Base-by-base conservation (phyloP, 2,888 invertebrate species). In the Entomobrya multifasciata region DNA sequence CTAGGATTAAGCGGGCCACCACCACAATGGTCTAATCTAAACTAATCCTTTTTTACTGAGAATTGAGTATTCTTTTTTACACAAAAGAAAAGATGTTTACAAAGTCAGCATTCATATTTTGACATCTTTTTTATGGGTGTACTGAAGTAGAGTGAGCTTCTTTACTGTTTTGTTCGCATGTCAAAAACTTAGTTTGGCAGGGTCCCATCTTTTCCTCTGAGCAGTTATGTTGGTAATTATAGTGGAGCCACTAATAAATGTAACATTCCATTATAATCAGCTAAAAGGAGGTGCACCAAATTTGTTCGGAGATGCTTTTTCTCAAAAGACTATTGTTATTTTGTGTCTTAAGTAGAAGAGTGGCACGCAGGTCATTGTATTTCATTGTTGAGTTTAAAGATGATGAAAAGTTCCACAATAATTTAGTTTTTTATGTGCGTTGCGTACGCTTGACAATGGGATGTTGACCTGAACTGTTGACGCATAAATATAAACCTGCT, bases 1-100 rank as follows among this genome's bases (percentile, higher is more conserved):
- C 81, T 60, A 17, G 36, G 55, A 82, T 82, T 82, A 70, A 22
- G 15, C 36, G 17, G 60, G 57, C 17, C 6, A 57, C 1, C 25
- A 62, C 4, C 30, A 62, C 17, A 62, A 36, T 62, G 36, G 62
- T n/a, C 30, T 17, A 62, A 62, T 62, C 36, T 15, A 36, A 62
- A 36, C 36, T 36, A 36, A 36, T 36, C 36, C 36, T 36, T 4
- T n/a, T 36, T 36, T 36, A 36, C 36, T 36, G n/a, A n/a, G n/a
- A n/a, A n/a, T 36, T 36, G 4, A 36, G 4, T 25, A 57, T 22
- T 57, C 1, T 11, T 25, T 2, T 57, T 6, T 57, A 57, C 27
- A 27, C 22, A 27, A 25, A 6, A 57, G 20, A 57, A 25, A 57
- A 36, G n/a, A n/a, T n/a, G n/a, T n/a, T n/a, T 36, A 36, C 8